A percentile compares a stretch with the other conserved stretches of the same genome.
Evolutionary conservation across 2,888 invertebrate genomes (phyloP).

Genomic region (Arctia plantaginis): DNA sequence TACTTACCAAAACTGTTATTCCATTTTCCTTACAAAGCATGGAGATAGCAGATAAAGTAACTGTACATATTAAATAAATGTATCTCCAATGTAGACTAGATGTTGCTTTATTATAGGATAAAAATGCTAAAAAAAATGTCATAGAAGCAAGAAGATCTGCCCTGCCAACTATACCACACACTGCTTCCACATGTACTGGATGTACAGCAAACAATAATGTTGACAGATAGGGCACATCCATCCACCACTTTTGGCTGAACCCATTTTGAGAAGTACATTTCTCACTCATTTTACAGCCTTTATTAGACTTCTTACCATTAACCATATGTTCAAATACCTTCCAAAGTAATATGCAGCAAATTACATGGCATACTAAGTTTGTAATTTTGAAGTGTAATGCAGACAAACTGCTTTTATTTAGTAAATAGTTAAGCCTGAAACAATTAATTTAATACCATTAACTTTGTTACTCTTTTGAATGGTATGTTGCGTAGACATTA

Average conservation of each 20-base stretch:
- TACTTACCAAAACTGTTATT: constrained; percentile 92
- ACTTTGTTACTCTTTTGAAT: constrained; percentile 61
- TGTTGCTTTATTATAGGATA: constrained; percentile 86
- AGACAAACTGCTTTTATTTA: constrained; percentile 86
- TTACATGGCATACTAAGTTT: constrained; percentile 91
- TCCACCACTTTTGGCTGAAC: constrained; percentile 37
- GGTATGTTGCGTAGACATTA: not conserved
- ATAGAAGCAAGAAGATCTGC: constrained; percentile 95
- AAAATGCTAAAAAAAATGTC: constrained; percentile 90
- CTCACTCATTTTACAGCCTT: constrained; percentile 7
- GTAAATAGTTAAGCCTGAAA: constrained; percentile 88
- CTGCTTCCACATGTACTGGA: constrained; percentile 97
- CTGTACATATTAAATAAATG: constrained; percentile 62
- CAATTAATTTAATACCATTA: constrained; percentile 86
- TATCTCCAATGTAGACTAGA: constrained; percentile 42
- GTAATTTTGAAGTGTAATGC: constrained; percentile 90
- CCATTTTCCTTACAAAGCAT: constrained; percentile 98
- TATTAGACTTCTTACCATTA: constrained; percentile 30
- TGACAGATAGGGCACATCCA: constrained; percentile 87
- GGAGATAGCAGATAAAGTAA: constrained; percentile 86
- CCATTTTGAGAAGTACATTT: constrained; percentile 7
- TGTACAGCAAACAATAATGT: constrained; percentile 94
- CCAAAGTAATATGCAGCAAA: constrained; percentile 77
- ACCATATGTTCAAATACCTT: constrained; percentile 57
- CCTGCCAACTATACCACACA: constrained; percentile 96